A percentile compares a stretch with the other conserved stretches of the same genome.
Evolutionary conservation across 2,888 invertebrate genomes (phyloP).

Genomic region (Macrosoma leucophasiata): DNA sequence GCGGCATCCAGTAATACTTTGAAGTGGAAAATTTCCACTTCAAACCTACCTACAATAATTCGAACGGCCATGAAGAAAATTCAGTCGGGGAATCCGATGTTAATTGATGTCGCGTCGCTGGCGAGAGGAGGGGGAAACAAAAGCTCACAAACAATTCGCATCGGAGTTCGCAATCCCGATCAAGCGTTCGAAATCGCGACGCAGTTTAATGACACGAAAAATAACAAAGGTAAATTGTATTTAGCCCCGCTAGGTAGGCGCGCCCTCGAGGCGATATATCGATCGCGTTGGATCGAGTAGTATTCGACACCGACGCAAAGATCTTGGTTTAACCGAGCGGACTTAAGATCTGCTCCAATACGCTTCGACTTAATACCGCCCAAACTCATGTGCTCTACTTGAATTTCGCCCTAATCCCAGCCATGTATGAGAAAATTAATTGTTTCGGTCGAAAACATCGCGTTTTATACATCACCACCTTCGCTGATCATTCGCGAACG

Average conservation of each 20-base stretch:
- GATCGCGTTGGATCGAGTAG: constrained; percentile 49
- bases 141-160: constrained; percentile 74
- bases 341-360: constrained; percentile 54
- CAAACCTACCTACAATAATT: constrained; percentile 57
- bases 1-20: constrained; percentile 33
- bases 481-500: constrained; percentile 46
- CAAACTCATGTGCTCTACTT: constrained; percentile 35
- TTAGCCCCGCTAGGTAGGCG: constrained; percentile 65
- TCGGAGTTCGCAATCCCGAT: constrained; percentile 72
- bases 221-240: constrained; percentile 77
- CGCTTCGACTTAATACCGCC: constrained; percentile 42
- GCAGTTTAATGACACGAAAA: constrained; percentile 76
- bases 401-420: constrained; percentile 49
- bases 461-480: constrained; percentile 52
- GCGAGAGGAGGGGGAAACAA: constrained; percentile 67
- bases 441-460: constrained; percentile 64
- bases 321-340: constrained; percentile 55
- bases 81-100: constrained; percentile 62
- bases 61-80: constrained; percentile 60
- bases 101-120: constrained; percentile 73
- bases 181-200: constrained; percentile 71
- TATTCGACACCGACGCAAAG: constrained; percentile 49
- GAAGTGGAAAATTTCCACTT: constrained; percentile 43
- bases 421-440: constrained; percentile 68
- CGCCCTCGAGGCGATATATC: constrained; percentile 56